phyloP scores from a whole-genome alignment of 2,113 vertebrate species.

The Notechis scutatus region DNA sequence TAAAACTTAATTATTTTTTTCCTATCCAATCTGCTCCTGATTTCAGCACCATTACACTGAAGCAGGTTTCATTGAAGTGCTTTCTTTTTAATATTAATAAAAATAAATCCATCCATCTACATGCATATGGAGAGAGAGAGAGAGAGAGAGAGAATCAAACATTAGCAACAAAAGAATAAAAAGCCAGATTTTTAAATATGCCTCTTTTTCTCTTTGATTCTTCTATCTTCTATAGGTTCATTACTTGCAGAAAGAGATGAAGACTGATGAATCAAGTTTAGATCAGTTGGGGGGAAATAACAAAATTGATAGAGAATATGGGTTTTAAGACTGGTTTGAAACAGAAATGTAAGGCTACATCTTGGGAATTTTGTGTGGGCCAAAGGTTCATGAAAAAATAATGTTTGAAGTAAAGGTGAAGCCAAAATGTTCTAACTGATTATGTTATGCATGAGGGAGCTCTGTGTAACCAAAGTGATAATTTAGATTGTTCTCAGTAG shows the following conservation, averaged over 20 bases:
- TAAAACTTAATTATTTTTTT: background rate
- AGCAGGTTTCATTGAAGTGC: background rate
- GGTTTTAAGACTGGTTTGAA: background rate
- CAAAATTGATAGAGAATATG: background rate
- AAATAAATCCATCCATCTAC: background rate
- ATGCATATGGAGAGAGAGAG: background rate
- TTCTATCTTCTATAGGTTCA: too few relatives aligned
- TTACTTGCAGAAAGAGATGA: background rate
- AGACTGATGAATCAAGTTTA: background rate
- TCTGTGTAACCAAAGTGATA: background rate
- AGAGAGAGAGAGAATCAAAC: background rate
- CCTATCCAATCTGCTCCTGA: slow-evolving; percentile 17
- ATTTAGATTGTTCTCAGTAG: background rate
- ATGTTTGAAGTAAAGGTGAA: background rate
- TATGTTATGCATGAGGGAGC: background rate
- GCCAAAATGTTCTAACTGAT: background rate
- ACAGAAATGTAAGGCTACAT: background rate
- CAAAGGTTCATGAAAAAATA: background rate
- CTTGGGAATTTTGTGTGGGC: background rate
- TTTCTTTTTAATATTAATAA: slow-evolving; percentile 1
- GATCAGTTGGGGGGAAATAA: background rate
- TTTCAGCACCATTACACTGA: slow-evolving; percentile 2
- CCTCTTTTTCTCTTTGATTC: background rate
- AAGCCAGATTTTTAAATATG: background rate
- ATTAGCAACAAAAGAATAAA: background rate